Evolutionary conservation across 2,888 invertebrate species (phyloP).

Genomic region (Dicroscelio sp.): DNA sequence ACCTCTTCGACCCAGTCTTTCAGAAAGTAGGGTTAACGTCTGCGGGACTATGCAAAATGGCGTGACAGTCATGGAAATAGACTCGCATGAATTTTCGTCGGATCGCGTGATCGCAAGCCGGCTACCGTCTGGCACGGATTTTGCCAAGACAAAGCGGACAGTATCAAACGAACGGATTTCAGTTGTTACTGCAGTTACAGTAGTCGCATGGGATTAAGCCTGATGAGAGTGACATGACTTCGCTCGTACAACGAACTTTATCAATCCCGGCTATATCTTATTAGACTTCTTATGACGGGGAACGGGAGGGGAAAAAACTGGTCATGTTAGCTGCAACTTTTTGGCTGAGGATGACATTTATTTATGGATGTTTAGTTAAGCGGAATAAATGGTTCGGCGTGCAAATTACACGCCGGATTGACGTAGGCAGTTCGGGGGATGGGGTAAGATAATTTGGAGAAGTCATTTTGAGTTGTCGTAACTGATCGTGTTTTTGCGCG

Average conservation of each 20-base stretch:
- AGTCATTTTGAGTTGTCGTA: no score
- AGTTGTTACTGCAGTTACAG: slow-evolving; percentile 64
- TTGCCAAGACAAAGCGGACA: slow-evolving; percentile 82
- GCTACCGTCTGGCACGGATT: slow-evolving; percentile 89
- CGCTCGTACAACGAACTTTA: slow-evolving; percentile 59
- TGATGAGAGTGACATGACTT: slow-evolving; percentile 66
- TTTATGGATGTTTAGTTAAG: no score
- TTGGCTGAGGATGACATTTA: no score
- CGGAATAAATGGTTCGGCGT: no score
- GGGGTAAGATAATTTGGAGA: no score
- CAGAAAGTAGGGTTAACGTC: slow-evolving; percentile 88
- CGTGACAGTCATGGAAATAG: slow-evolving; percentile 90
- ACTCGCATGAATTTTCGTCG: slow-evolving; percentile 89
- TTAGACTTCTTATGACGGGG: slow-evolving; percentile 30
- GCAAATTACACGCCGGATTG: no score
- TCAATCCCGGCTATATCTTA: slow-evolving; percentile 48
- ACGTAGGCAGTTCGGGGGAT: no score
- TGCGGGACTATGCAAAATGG: slow-evolving; percentile 90
- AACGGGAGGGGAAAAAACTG: no score
- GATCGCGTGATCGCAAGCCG: slow-evolving; percentile 89
- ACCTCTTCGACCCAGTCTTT: slow-evolving; percentile 47
- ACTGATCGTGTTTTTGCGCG: no score
- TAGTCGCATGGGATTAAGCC: slow-evolving; percentile 59
- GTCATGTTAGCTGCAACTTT: no score
- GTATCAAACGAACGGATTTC: slow-evolving; percentile 73